These are phyloP conservation scores for Eutolmus rufibarbis DNA, from an alignment of 2,888 invertebrate genomes.

Conservation along the genomic window DNA sequence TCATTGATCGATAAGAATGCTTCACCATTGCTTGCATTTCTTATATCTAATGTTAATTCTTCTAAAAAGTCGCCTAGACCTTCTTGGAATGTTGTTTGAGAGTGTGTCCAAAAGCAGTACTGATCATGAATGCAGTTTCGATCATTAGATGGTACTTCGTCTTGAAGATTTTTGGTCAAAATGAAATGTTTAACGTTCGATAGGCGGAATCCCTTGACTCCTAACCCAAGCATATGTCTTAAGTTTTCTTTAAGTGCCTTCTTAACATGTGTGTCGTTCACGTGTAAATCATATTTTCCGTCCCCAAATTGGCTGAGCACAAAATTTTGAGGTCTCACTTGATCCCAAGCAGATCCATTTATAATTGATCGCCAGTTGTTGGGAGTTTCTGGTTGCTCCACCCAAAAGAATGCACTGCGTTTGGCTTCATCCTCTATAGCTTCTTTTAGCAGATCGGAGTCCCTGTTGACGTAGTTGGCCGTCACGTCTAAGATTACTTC, in stretches of 20 bases:
- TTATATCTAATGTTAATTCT: constrained; percentile 70
- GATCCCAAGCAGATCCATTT: constrained; percentile 57
- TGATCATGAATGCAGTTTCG: constrained; percentile 63
- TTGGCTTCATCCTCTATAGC: constrained; percentile 70
- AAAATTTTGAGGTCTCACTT: constrained; percentile 61
- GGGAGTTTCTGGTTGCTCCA: constrained; percentile 63
- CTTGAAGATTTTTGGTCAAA: constrained; percentile 66
- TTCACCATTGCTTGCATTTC: constrained; percentile 65
- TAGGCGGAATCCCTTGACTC: constrained; percentile 81
- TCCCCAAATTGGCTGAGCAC: constrained; percentile 79
- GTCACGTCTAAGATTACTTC: constrained; percentile 77
- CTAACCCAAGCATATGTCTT: constrained; percentile 74
- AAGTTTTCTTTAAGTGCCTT: constrained; percentile 73
- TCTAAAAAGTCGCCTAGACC: constrained; percentile 68
- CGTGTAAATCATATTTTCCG: constrained; percentile 82
- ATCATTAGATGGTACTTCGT: constrained; percentile 64
- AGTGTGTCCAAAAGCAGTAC: constrained; percentile 72
- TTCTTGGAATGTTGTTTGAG: constrained; percentile 70
- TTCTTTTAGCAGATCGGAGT: constrained; percentile 75
- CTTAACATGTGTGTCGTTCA: constrained; percentile 73
- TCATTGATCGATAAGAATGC: constrained; percentile 62
- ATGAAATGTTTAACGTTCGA: constrained; percentile 71
- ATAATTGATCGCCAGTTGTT: constrained; percentile 74
- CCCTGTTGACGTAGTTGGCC: constrained; percentile 73
- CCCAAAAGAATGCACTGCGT: constrained; percentile 83